phyloP scores from a whole-genome alignment of 2,888 invertebrate species.

The Pammene fasciana region DNA sequence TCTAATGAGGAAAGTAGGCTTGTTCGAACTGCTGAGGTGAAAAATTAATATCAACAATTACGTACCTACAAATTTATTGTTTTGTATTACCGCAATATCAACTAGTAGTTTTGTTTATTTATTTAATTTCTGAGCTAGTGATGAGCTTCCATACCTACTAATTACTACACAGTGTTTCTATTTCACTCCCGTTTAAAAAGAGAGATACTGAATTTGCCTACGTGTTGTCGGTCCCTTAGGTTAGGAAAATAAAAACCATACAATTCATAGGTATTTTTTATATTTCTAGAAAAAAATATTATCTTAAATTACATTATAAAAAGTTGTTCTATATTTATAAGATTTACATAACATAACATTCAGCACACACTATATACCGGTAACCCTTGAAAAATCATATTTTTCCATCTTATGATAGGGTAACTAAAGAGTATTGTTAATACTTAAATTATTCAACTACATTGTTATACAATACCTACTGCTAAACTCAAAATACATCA shows the following conservation, averaged over 20 bases:
- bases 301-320: conserved; percentile 52
- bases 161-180: no score
- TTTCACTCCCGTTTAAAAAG: no score
- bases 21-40: no score
- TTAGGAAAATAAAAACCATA: conserved; percentile 28
- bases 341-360: conserved; percentile 43
- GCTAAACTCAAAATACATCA: neutral
- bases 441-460: conserved; percentile 42
- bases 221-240: neutral
- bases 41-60: no score
- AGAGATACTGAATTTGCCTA: no score
- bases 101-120: no score
- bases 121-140: no score
- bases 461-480: conserved; percentile 3
- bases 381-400: conserved; percentile 65
- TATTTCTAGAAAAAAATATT: conserved; percentile 56
- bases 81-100: no score
- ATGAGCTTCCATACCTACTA: no score
- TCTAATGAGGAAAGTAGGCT: no score
- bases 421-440: conserved; percentile 65
- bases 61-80: no score
- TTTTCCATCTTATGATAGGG: conserved; percentile 53
- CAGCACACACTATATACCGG: conserved; percentile 46
- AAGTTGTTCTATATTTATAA: conserved; percentile 45
- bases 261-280: conserved; percentile 46